Evolutionary conservation across 2,113 vertebrate species (phyloP).

Genomic region (Forbesichthys agassizii): DNA sequence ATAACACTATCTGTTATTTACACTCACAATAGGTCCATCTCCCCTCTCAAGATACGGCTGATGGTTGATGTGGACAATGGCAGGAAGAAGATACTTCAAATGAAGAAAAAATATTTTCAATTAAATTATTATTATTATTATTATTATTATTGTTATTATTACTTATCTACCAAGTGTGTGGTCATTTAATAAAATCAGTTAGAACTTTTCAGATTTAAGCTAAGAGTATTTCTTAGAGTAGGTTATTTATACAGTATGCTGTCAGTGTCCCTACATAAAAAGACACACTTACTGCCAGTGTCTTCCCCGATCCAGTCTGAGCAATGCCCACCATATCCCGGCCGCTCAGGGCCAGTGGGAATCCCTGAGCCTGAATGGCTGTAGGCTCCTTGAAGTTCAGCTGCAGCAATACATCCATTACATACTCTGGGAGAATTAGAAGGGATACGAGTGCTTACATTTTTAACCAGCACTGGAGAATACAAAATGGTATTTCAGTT

Average conservation of each 20-base stretch:
- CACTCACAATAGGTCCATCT: slow-evolving; percentile 94
- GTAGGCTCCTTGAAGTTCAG: slow-evolving; percentile 97
- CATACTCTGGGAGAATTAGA: slow-evolving; percentile 82
- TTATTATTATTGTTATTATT: too few relatives aligned
- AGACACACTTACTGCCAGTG: slow-evolving; percentile 83
- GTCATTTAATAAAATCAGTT: too few relatives aligned
- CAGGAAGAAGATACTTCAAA: slow-evolving; percentile 91
- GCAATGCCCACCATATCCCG: slow-evolving; percentile 99
- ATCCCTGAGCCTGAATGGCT: slow-evolving; percentile 95
- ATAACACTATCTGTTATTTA: slow-evolving; percentile 30
- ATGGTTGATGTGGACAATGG: slow-evolving; percentile 98
- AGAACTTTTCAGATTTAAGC: neutral
- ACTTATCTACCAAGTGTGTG: too few relatives aligned
- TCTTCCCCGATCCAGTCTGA: slow-evolving; percentile 97
- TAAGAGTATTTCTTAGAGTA: neutral
- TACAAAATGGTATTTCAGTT: too few relatives aligned
- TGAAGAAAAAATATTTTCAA: slow-evolving; percentile 20
- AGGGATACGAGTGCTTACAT: neutral
- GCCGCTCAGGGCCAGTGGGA: slow-evolving; percentile 91
- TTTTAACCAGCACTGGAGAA: too few relatives aligned
- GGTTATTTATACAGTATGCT: neutral
- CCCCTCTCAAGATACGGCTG: slow-evolving; percentile 97
- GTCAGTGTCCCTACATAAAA: neutral
- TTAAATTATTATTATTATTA: neutral
- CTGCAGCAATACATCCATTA: slow-evolving; percentile 91